These are phyloP conservation scores for Progne subis DNA, from an alignment of 2,113 vertebrate genomes.

Conservation along the genomic window DNA sequence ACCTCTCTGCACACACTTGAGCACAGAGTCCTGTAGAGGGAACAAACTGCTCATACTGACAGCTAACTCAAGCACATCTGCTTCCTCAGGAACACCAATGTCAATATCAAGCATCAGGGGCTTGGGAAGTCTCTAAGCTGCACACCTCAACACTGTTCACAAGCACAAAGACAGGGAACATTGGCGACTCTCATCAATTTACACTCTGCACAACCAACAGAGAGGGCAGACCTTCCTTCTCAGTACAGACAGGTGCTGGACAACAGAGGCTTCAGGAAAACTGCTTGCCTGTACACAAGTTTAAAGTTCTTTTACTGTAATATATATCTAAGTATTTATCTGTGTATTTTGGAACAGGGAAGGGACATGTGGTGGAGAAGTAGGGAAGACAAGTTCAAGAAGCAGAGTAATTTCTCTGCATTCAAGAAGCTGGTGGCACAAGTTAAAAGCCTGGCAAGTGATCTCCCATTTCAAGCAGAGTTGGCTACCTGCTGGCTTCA, in stretches of 20 bases:
- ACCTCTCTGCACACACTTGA: not conserved
- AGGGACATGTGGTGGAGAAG: constrained; percentile 17
- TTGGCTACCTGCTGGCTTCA: constrained; percentile 29
- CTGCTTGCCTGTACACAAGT: constrained; percentile 11
- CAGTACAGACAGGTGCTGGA: not conserved
- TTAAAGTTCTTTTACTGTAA: constrained; percentile 30
- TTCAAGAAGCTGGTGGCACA: constrained; percentile 44
- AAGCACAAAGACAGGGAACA: not conserved
- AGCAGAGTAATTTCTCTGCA: constrained; percentile 23
- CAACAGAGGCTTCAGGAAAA: constrained; percentile 22
- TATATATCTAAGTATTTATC: constrained; percentile 17
- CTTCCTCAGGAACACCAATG: not conserved
- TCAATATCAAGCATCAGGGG: not conserved
- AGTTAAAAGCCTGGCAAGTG: constrained; percentile 29
- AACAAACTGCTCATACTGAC: not conserved
- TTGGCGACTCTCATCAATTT: not conserved
- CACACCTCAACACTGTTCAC: not conserved
- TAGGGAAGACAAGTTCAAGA: constrained; percentile 44
- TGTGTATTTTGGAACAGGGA: constrained; percentile 19
- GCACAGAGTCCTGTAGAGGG: not conserved
- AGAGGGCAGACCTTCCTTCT: not conserved
- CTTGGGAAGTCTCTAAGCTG: not conserved
- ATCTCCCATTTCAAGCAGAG: constrained; percentile 30
- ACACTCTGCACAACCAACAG: not conserved
- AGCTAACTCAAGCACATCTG: not conserved